Evolutionary conservation across 1,140 invertebrate genomes (phyloP).

Genomic region (Zaprionus vittiger): DNA sequence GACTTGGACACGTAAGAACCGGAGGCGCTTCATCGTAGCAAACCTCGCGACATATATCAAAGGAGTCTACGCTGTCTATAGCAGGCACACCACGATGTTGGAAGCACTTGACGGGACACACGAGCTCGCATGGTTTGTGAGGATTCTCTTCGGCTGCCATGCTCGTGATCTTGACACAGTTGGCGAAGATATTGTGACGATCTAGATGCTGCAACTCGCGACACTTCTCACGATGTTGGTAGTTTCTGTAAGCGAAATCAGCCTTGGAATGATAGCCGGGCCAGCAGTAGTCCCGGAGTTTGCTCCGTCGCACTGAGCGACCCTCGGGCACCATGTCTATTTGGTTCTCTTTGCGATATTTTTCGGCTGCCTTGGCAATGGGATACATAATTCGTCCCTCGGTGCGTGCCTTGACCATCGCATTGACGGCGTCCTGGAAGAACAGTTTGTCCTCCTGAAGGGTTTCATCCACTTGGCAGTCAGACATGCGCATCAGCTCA

Average conservation of each 20-base stretch:
- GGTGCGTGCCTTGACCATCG: conserved; percentile 43
- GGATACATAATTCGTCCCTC: conserved; percentile 55
- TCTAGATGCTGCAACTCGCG: conserved; percentile 31
- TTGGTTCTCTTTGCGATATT: conserved; percentile 47
- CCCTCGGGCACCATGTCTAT: conserved; percentile 44
- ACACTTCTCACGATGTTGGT: conserved; percentile 56
- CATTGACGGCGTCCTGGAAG: conserved; percentile 44
- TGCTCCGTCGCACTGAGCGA: conserved; percentile 39
- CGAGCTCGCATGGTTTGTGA: conserved; percentile 21
- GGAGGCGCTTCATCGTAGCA: conserved; percentile 35
- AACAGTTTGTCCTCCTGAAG: conserved; percentile 57
- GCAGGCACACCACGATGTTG: conserved; percentile 31
- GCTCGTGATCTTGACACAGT: conserved; percentile 59
- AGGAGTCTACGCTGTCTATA: conserved; percentile 15
- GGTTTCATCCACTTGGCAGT: conserved; percentile 44
- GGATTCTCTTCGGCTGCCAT: conserved; percentile 58
- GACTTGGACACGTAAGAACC: conserved; percentile 33
- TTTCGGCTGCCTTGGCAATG: conserved; percentile 42
- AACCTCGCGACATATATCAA: background rate
- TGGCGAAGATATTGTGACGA: conserved; percentile 49
- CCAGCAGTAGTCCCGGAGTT: conserved; percentile 59
- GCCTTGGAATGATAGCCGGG: conserved; percentile 60
- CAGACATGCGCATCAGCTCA: conserved; percentile 47
- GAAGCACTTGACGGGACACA: conserved; percentile 34
- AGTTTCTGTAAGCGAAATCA: conserved; percentile 62